phyloP scores from a whole-genome alignment of 2,797 vertebrate genomes.

The Alectoris magna region DNA sequence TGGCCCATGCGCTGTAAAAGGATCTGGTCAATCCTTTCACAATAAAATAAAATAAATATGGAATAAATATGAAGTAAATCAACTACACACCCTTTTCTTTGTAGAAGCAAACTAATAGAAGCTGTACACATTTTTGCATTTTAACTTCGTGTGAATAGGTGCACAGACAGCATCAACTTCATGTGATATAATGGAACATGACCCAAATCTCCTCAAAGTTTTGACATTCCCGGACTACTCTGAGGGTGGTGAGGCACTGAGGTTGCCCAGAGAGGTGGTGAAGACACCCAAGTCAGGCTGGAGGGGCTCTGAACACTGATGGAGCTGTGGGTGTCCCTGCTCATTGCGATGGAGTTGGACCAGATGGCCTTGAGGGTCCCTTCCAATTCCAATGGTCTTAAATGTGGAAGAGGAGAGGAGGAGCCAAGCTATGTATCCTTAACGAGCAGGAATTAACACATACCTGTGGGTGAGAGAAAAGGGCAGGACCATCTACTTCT shows the following conservation, averaged over 20 bases:
- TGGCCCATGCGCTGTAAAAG: neutral
- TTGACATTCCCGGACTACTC: too few species aligned
- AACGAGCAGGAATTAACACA: neutral
- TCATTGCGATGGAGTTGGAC: too few species aligned
- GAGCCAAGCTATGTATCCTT: neutral
- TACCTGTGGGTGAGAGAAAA: neutral
- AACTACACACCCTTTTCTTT: accelerated
- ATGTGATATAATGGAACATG: accelerated
- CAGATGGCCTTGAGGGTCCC: too few species aligned
- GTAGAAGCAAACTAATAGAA: neutral
- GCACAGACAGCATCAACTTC: neutral
- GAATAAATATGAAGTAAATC: neutral
- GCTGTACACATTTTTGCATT: accelerated
- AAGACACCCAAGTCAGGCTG: too few species aligned
- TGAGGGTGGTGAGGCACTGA: too few species aligned
- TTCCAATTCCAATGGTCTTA: neutral
- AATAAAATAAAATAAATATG: neutral
- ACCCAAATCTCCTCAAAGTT: neutral
- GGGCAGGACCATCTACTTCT: neutral
- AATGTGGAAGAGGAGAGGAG: neutral
- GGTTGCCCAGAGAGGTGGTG: too few species aligned
- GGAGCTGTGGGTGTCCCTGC: too few species aligned
- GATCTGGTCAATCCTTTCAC: neutral
- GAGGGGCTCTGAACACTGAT: too few species aligned
- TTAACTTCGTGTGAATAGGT: neutral